Base-by-base conservation (phyloP, 2,888 invertebrate genomes). In the Aradus depressus region DNA sequence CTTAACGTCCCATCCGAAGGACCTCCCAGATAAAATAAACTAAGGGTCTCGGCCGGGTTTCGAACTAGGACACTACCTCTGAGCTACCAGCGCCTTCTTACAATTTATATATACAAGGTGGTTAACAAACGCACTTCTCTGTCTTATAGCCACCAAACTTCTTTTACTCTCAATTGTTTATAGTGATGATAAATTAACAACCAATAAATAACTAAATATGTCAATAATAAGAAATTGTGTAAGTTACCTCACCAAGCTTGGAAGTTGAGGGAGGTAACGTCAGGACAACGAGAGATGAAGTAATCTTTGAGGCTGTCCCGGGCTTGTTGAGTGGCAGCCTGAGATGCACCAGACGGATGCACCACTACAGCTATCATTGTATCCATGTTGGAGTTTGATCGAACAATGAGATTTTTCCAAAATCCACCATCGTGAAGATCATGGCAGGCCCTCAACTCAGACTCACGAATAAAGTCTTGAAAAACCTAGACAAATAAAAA, bases 351-450 rank as follows among this genome's bases (percentile, higher is more conserved):
- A 68, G 47, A 51, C 18, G 63, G 62, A 57, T 62, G 59, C 26
- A 54, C 57, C 31, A 83, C 81, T 2, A 89, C 75, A 19, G 92
- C 79, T 3, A 90, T 67, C 89, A 96, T 88, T 3, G 89, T 67
- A 62, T 92, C 85, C 4, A 79, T 76, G 0, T 72, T 74, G 1
- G 77, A 63, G 52, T 71, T 68, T 6, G 66, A 72, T 10, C 76
- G 64, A 14, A 76, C 68, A 2, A 70, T 64, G 42, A 75, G 56
- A 60, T 67, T 67, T 55, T 71, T 64, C 75, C 76, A 77, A 62
- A 71, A 64, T 4, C 76, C 76, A 4, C 65, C 64, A 23, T 65
- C 74, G 65, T 90, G 86, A 54, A 80, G 79, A 52, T 85, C 84
- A 63, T 89, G 81, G 64, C 84, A 96, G 0, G 86, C 84, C 48